These are phyloP conservation scores for Lagorchestes hirsutus DNA, from an alignment of 2,797 vertebrate genomes.

Conservation along the genomic window DNA sequence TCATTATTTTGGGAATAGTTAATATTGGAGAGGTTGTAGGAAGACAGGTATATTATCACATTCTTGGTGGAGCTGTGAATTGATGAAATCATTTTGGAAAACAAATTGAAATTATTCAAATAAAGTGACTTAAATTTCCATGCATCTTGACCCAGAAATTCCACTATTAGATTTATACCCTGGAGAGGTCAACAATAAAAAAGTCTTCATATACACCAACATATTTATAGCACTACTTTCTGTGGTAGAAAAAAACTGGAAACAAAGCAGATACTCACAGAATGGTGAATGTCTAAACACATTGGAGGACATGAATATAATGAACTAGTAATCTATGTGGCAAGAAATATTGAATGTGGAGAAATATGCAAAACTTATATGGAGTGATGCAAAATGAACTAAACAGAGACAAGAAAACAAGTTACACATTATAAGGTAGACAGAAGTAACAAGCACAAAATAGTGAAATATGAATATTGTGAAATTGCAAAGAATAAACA, in stretches of 20 bases:
- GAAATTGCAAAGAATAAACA: not conserved
- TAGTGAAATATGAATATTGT: not conserved
- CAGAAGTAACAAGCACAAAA: not conserved
- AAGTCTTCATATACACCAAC: not conserved
- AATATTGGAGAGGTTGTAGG: not conserved
- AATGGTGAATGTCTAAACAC: not conserved
- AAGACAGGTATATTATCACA: not conserved
- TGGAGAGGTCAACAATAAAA: not conserved
- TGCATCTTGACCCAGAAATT: not conserved
- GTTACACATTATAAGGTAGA: not conserved
- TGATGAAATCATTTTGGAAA: not conserved
- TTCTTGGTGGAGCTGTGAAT: not conserved
- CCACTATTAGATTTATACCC: not conserved
- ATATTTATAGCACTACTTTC: not conserved
- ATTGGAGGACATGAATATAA: not conserved
- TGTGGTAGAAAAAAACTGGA: not conserved
- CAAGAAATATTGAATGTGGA: not conserved
- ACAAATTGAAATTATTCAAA: not conserved
- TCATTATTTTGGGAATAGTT: not conserved
- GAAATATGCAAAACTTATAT: not conserved
- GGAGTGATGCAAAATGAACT: not conserved
- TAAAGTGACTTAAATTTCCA: not conserved
- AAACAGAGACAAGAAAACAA: not conserved
- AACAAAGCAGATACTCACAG: not conserved
- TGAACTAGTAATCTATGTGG: not conserved